A percentile compares a stretch with the other conserved stretches of the same genome.
phyloP scores from a whole-genome alignment of 2,888 invertebrate species.

The Drosophila maculinotata region DNA sequence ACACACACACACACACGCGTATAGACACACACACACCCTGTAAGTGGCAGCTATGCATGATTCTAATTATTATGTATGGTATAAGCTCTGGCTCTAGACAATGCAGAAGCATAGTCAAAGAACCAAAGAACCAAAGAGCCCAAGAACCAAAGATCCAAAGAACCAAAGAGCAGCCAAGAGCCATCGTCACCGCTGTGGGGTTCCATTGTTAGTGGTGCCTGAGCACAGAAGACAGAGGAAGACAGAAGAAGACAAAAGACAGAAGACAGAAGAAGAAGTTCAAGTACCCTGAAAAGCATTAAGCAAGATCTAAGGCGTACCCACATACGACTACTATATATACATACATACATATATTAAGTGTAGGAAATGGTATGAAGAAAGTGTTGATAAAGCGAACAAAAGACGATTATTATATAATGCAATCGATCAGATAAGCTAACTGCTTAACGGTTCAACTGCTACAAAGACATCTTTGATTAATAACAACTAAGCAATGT shows the following conservation, averaged over 20 bases:
- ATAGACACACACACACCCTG: conserved; percentile 16
- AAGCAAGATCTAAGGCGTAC: conserved; percentile 37
- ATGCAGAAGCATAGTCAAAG: conserved; percentile 56
- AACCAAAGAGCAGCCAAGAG: conserved; percentile 27
- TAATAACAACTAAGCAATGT: not conserved
- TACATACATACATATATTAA: not conserved
- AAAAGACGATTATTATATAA: conserved; percentile 8
- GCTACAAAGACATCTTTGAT: not conserved
- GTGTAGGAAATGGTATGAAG: conserved; percentile 3
- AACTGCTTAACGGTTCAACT: conserved; percentile 4
- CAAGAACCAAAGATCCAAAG: conserved; percentile 5
- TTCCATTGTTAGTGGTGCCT: conserved; percentile 54
- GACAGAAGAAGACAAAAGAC: conserved; percentile 14
- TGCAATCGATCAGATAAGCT: conserved; percentile 10
- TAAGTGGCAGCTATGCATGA: conserved; percentile 61
- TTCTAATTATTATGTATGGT: conserved; percentile 76
- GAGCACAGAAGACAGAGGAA: conserved; percentile 9
- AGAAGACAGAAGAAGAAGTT: conserved; percentile 54
- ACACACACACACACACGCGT: conserved; percentile 27
- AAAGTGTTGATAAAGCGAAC: conserved; percentile 11
- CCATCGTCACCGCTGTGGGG: conserved; percentile 46
- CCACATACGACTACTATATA: conserved; percentile 20
- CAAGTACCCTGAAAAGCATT: conserved; percentile 65
- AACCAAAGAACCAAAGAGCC: conserved; percentile 19
- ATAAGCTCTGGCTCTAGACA: conserved; percentile 60